Percentiles rank a stretch among this genome's conserved stretches.
phyloP scores from a whole-genome alignment of 2,797 vertebrate genomes.

The Lacerta viridis region DNA sequence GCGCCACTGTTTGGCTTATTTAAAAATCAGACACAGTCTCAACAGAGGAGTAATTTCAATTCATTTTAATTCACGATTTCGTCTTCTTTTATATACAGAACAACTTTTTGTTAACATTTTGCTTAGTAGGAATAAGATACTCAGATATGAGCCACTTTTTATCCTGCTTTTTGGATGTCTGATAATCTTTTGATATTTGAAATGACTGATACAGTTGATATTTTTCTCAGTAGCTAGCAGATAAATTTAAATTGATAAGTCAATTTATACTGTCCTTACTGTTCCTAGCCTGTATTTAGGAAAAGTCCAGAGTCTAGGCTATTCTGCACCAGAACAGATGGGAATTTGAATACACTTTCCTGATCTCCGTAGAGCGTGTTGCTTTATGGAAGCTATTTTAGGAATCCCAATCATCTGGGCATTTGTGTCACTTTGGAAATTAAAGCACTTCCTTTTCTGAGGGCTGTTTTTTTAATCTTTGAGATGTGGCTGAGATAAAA shows the following conservation, averaged over 20 bases:
- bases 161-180: not conserved
- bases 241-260: not conserved
- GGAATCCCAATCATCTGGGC: too few relatives aligned
- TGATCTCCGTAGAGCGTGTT: not conserved
- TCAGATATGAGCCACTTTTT: not conserved
- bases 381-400: not conserved
- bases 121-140: not conserved
- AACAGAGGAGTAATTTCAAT: not conserved
- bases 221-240: slow-evolving; percentile 24
- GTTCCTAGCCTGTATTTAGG: not conserved
- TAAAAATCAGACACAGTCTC: not conserved
- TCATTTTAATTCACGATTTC: not conserved
- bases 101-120: not conserved
- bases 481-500: not conserved
- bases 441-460: not conserved
- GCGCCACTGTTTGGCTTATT: slow-evolving; percentile 17
- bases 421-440: not conserved
- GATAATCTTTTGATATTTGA: not conserved
- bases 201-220: not conserved
- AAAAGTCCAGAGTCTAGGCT: not conserved
- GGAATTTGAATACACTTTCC: slow-evolving; percentile 11
- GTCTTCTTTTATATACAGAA: too few relatives aligned
- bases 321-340: not conserved
- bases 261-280: not conserved
- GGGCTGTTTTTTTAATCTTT: not conserved